Base-by-base conservation (phyloP, 2,113 vertebrate genomes). In the rat (Rattus norvegicus) region DNA sequence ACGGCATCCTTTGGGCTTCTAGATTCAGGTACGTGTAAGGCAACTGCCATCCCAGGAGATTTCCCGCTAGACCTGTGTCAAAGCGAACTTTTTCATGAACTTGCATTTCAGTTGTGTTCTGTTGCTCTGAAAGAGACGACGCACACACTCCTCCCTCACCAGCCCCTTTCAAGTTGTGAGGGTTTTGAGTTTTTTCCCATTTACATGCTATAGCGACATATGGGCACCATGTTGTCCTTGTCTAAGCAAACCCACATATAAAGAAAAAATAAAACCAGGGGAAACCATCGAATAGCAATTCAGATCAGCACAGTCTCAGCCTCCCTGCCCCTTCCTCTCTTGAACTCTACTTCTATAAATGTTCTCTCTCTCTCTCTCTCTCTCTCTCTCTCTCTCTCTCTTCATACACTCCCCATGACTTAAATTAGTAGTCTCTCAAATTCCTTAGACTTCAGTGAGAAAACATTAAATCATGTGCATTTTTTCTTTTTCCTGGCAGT, bases 381-480 rank as follows among this genome's bases (percentile, higher is more conserved):
- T 33, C 20, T 30, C 33, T 26, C 17, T 16, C 14, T 10, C 3
- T 79, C 36, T 4, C 20, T 24, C 8, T 8, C 16, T 24, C 17
- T 33, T 3, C 9, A 9, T 22, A 1, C 26, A 43, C 19, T 10
- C 19, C 43, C 12, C 22, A 93, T 30, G 85, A 39, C 49, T 47
- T 91, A 91, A 86, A 91, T 67, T 69, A 61, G n/a, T 59, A 17
- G 52, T 84, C 65, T 90, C 73, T 88, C 87, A 95, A 92, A 36
- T 75, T 91, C 80, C 87, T 77, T 67, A 36, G 6, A 7, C 16
- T 67, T 1, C 47, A 30, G 20, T 24, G 91, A 96, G 59, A 92
- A 94, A 95, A 93, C 72, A 87, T 52, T 36, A 93, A 89, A 81
- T 52, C 20, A 85, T 67, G 56, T 84, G 33, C 86, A 77, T 95